Base-by-base conservation (phyloP, 2,888 invertebrate species). In the Urechis unicinctus region DNA sequence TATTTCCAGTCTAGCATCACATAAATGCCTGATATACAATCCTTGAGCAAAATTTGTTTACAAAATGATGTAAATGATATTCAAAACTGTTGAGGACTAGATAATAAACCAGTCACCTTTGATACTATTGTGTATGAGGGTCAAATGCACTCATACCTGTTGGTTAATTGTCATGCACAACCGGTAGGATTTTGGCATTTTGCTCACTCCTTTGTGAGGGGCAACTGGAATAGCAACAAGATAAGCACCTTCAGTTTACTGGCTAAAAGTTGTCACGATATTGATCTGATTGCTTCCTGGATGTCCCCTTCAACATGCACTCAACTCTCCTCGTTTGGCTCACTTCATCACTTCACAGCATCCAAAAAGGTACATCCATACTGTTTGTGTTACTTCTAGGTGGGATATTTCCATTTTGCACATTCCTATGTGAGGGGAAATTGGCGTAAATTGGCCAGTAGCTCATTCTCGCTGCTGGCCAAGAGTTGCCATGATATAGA, bases 401-500 rank as follows among this genome's bases (percentile, higher is more conserved):
- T 64, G 6, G 64, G 80, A 17, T 77, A 67, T 60, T 78, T 72
- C 72, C 79, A 79, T 64, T 79, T 78, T 71, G 78, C 78, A 4
- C 80, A 79, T 63, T 79, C 78, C 1, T 78, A 66, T 63, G 77
- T 78, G 3, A 67, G 78, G 50, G 80, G 80, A 4, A 80, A 80
- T 61, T 80, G 80, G 80, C 64, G 68, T 13, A 75, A 74, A 44
- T 71, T 72, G 61, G 61, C 58, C 5, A 62, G 64, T 6, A 79
- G 78, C 50, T 68, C 77, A 3, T 75, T 72, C 63, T 74, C 78
- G 2, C 65, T 80, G 46, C 59, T 80, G 58, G 70, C 78, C 21
- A 80, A 80, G 61, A 77, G 76, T 64, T 80, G 80, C 59, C 80
- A 80, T 66, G 80, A 80, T 61, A 59, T 80, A 48, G 80, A 80